These are phyloP conservation scores for Homalodisca vitripennis DNA, from an alignment of 1,140 invertebrate genomes.

Conservation along the genomic window DNA sequence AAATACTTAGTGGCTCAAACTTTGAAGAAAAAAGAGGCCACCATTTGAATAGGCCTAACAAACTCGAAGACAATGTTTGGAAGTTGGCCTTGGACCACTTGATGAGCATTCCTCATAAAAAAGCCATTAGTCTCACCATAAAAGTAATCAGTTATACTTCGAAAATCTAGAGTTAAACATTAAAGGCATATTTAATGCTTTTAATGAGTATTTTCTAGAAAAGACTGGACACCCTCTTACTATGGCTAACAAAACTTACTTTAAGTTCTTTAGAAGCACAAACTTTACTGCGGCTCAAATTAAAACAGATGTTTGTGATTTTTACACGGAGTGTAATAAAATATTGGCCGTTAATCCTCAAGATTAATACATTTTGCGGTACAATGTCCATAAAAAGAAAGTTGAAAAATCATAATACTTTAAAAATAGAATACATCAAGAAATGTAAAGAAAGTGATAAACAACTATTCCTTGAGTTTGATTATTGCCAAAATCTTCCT, in stretches of 20 bases:
- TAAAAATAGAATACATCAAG: constrained; percentile 14
- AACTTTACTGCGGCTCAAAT: neutral
- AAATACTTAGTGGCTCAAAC: neutral
- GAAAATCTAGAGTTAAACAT: neutral
- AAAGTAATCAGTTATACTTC: constrained; percentile 6
- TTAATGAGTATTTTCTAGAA: neutral
- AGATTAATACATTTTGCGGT: neutral
- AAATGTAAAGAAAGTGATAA: constrained; percentile 23
- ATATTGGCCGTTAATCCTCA: neutral
- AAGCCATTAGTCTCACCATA: neutral
- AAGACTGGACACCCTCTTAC: neutral
- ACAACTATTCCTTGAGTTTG: constrained; percentile 30
- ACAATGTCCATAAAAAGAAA: constrained; percentile 10
- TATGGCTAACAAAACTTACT: neutral
- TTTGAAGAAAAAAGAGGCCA: constrained; percentile 41
- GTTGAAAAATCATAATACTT: constrained; percentile 10
- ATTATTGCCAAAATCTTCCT: constrained; percentile 35
- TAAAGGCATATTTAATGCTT: neutral
- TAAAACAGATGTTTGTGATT: constrained; percentile 4
- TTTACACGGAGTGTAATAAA: neutral
- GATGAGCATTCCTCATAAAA: neutral
- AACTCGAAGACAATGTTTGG: constrained; percentile 1
- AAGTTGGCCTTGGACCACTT: constrained; percentile 4
- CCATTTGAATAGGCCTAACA: neutral
- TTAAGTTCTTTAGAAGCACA: neutral